A percentile compares a stretch with the other conserved stretches of the same genome.
Conservation (phyloP, 2,113 vertebrate genomes). For the Ceyx margarethae region DNA sequence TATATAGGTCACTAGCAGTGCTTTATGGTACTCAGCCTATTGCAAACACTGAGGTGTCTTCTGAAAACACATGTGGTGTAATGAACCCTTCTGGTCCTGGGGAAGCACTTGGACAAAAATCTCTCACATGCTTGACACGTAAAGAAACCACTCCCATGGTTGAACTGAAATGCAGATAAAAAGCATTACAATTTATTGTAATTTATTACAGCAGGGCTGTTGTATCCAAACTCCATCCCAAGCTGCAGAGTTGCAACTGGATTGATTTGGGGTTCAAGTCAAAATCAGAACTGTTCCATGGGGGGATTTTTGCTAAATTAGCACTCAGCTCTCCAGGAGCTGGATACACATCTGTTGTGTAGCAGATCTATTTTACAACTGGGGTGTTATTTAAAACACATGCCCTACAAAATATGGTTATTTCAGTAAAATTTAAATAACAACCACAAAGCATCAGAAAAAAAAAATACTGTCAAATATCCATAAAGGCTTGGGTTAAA, state of each 20-base stretch:
- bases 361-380: not conserved
- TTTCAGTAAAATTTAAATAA: conserved; percentile 12
- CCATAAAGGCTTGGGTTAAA: not conserved
- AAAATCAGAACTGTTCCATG: not conserved
- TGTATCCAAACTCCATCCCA: not conserved
- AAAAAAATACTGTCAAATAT: conserved; percentile 2
- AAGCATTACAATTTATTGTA: not conserved
- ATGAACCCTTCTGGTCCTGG: not conserved
- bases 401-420: not conserved
- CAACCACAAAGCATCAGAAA: not conserved
- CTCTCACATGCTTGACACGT: not conserved
- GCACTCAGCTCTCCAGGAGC: not conserved
- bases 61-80: not conserved
- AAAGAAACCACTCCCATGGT: not conserved
- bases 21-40: not conserved
- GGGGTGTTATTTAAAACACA: not conserved
- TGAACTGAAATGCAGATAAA: not conserved
- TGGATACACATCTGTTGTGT: not conserved
- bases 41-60: not conserved
- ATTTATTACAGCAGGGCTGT: not conserved
- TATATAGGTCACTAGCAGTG: not conserved
- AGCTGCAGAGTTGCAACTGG: not conserved
- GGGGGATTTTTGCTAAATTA: not conserved
- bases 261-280: not conserved
- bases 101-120: not conserved